Evolutionary conservation across 1,140 invertebrate genomes (phyloP).

Genomic region (Leptopilina clavipes): DNA sequence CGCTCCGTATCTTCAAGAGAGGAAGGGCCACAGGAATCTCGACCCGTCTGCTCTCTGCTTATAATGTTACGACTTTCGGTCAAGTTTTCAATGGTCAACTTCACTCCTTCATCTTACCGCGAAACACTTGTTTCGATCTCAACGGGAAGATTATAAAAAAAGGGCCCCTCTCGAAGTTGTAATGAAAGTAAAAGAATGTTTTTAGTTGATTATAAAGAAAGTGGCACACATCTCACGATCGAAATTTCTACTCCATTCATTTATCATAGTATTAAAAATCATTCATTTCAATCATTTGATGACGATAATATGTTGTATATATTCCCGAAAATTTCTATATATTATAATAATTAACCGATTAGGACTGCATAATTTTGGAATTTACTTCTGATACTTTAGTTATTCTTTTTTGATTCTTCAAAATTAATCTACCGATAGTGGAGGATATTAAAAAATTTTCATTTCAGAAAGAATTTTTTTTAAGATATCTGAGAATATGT

Average conservation of each 20-base stretch:
- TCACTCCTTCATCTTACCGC: constrained; percentile 12
- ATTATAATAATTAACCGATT: too few relatives aligned
- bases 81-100: constrained; percentile 46
- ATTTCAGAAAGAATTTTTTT: too few relatives aligned
- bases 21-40: constrained; percentile 60
- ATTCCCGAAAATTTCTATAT: too few relatives aligned
- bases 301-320: background rate
- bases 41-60: constrained; percentile 59
- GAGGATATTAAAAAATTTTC: too few relatives aligned
- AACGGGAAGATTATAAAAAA: background rate
- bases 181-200: constrained; percentile 18
- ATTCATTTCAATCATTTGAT: background rate
- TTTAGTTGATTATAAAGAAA: background rate
- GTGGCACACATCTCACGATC: constrained; percentile 10
- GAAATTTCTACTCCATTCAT: constrained; percentile 16
- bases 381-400: too few relatives aligned
- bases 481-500: background rate
- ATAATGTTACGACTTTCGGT: constrained; percentile 48
- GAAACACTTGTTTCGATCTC: background rate
- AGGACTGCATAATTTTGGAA: too few relatives aligned
- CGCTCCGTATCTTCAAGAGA: constrained; percentile 58
- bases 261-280: background rate
- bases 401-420: too few relatives aligned
- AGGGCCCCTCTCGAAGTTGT: background rate
- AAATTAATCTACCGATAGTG: too few relatives aligned